Evolutionary conservation across 2,113 vertebrate species (phyloP), one percentile per base, ranked within the genome.

Genomic region (Eonycteris spelaea): DNA sequence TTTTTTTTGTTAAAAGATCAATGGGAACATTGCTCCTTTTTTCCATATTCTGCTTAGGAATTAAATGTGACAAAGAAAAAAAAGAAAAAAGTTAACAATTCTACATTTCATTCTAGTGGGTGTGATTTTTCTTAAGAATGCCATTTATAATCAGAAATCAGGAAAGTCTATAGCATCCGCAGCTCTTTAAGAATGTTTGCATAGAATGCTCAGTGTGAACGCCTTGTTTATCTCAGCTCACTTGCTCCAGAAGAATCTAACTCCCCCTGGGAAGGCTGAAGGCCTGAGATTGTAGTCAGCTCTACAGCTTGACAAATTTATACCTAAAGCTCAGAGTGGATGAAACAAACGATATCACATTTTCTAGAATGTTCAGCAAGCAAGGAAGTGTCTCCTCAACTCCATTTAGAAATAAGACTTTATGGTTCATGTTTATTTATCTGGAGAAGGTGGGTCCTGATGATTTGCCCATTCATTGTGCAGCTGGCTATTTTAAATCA

Each of bases 301-400:
- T 67, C 48, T 22, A 33, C 0, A 4, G 38, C 33, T 30, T 70
- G 53, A 87, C 79, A 55, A 18, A 86, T 77, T 59, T 90, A 70
- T 74, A 91, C 38, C 19, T 86, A 87, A 67, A 78, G 38, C 80
- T 77, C 33, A 65, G 71, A 11, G 65, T 79, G 48, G 24, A 80
- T 93, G 87, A 92, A 86, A 94, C 48, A 90, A 86, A 86, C 11
- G 80, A n/a, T 21, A 71, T 77, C 26, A 5, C 19, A 83, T 91
- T 90, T 94, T 92, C 77, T 78, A 79, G 71, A 70, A 95, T 5
- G 67, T 35, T 85, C 26, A 82, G 59, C 94, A 96, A 86, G 86
- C n/a, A 65, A 95, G 68, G 61, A 67, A 95, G 55, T 89, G 55
- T 89, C 43, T 92, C 73, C 38, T 92, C 73, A 65, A 83, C 26